These are phyloP conservation scores for Diplolepis rosae DNA, from an alignment of 2,888 invertebrate species.

Conservation along the genomic window DNA sequence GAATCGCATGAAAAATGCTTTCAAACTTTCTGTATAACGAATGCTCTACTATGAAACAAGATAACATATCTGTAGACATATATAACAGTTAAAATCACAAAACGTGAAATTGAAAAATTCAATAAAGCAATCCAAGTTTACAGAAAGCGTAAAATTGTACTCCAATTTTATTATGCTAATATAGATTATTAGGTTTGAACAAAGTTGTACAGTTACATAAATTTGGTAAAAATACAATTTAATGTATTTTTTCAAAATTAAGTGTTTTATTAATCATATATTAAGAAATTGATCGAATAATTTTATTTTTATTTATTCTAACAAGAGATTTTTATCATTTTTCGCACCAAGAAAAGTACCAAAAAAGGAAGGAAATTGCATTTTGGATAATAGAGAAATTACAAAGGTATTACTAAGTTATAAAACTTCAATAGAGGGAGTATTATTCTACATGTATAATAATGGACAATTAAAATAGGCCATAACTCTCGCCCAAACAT, in stretches of 20 bases:
- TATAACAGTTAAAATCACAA: conserved; percentile 7
- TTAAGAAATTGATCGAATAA: no score
- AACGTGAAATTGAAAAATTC: conserved; percentile 13
- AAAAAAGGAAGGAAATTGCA: not conserved
- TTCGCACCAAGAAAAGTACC: no score
- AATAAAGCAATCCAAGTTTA: conserved; percentile 6
- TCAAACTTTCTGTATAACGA: conserved; percentile 22
- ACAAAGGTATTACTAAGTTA: not conserved
- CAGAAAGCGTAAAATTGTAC: not conserved
- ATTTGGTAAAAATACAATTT: not conserved
- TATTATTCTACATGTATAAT: conserved; percentile 15
- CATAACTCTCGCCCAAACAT: not conserved
- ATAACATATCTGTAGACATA: not conserved
- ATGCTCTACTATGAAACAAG: not conserved
- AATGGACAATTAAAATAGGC: not conserved
- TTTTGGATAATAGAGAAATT: not conserved
- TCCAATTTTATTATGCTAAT: conserved; percentile 16
- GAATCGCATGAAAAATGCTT: conserved; percentile 27
- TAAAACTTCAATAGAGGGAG: not conserved
- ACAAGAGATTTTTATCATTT: no score
- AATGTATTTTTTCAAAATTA: not conserved
- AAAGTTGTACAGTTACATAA: conserved; percentile 4
- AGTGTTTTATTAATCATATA: no score
- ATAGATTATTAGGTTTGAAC: not conserved
- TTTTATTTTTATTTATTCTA: no score